These are phyloP conservation scores for Aspidoscelis tigris DNA, from an alignment of 2,113 vertebrate species.

Conservation along the genomic window DNA sequence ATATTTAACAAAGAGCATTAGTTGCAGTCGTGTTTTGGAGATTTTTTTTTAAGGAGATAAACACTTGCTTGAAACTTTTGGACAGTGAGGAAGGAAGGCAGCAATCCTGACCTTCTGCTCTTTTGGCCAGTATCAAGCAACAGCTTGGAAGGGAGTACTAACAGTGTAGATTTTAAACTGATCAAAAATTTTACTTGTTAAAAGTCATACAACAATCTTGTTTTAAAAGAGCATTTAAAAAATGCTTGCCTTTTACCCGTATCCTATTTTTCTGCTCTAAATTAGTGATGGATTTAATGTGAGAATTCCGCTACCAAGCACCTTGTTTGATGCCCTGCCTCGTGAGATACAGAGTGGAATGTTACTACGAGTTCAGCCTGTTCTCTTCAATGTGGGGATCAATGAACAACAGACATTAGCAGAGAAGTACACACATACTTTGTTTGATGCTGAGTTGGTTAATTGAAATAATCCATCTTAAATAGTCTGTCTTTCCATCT, in stretches of 20 bases:
- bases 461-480: no score
- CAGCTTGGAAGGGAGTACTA: not conserved
- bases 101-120: not conserved
- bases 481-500: no score
- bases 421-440: conserved; percentile 85
- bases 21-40: no score
- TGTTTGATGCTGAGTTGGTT: not conserved
- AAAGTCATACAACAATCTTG: not conserved
- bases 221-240: not conserved
- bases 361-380: conserved; percentile 95
- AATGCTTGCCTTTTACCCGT: conserved; percentile 2
- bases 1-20: not conserved
- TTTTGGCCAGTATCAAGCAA: conserved; percentile 9
- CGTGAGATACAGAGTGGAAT: conserved; percentile 98
- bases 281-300: conserved; percentile 94
- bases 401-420: conserved; percentile 98
- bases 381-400: conserved; percentile 97
- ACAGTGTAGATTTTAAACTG: conserved; percentile 20
- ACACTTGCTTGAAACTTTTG: not conserved
- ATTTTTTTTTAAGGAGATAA: not conserved
- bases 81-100: not conserved
- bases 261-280: conserved; percentile 20
- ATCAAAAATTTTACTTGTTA: not conserved
- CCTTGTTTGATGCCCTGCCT: conserved; percentile 91
- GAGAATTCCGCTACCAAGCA: conserved; percentile 91